Evolutionary conservation across 2,797 vertebrate species (phyloP).

Genomic region (Tinamus major): DNA sequence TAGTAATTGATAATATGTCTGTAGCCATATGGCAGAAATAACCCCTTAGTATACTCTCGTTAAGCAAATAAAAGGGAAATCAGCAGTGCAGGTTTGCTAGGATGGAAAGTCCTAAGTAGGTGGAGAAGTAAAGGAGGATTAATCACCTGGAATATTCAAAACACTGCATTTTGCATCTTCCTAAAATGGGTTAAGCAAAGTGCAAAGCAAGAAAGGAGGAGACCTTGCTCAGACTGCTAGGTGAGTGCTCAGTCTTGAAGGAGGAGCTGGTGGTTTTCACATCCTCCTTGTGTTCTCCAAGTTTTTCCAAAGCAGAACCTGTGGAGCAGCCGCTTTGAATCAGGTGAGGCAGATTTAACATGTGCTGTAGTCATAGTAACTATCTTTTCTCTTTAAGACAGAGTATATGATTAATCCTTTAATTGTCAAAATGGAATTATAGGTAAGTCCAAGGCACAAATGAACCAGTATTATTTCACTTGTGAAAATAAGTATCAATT

Average conservation of each 20-base stretch:
- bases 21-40: constrained; percentile 30
- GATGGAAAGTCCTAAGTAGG: constrained; percentile 58
- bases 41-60: constrained; percentile 25
- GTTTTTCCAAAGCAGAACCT: background rate
- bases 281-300: background rate
- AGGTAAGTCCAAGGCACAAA: too few species aligned
- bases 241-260: background rate
- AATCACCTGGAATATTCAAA: constrained; percentile 22
- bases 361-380: background rate
- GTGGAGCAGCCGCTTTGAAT: background rate
- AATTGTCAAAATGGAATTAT: background rate
- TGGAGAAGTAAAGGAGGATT: constrained; percentile 63
- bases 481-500: background rate
- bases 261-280: background rate
- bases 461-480: background rate
- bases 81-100: constrained; percentile 49
- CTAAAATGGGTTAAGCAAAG: background rate
- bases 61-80: constrained; percentile 54
- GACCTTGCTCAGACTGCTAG: background rate
- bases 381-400: background rate
- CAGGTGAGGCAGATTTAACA: background rate
- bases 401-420: background rate
- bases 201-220: background rate
- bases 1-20: constrained; percentile 55
- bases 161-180: background rate